A percentile compares a stretch with the other conserved stretches of the same genome.
Conservation (phyloP, 1,140 invertebrate genomes). For the Vanessa tameamea region DNA sequence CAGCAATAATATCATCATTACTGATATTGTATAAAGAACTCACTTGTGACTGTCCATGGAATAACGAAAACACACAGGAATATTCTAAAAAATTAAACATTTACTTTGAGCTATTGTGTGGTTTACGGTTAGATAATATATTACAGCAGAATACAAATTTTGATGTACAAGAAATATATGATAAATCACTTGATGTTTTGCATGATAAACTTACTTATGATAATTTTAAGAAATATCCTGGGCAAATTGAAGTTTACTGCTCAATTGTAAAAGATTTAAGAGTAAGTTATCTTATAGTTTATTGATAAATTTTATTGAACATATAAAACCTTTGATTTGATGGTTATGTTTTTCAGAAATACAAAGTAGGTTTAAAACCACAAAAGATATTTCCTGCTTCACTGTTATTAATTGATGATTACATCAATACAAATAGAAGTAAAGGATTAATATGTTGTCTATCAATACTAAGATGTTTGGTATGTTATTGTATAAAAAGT, state of each 20-base stretch:
- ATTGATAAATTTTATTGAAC: not conserved
- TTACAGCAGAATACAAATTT: slow-evolving; percentile 46
- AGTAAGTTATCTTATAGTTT: slow-evolving; percentile 37
- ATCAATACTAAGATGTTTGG: slow-evolving; percentile 53
- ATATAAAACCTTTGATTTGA: not conserved
- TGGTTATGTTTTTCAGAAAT: slow-evolving; percentile 51
- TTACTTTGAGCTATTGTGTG: slow-evolving; percentile 48
- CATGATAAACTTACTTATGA: slow-evolving; percentile 55
- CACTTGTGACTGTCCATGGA: slow-evolving; percentile 49
- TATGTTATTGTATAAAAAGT: slow-evolving; percentile 37
- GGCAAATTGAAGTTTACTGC: slow-evolving; percentile 61
- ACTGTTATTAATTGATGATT: slow-evolving; percentile 63
- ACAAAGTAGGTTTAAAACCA: slow-evolving; percentile 48
- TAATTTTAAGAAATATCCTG: slow-evolving; percentile 62
- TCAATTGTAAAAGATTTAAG: slow-evolving; percentile 48
- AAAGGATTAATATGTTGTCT: slow-evolving; percentile 60
- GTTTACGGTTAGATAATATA: slow-evolving; percentile 44
- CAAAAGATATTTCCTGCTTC: slow-evolving; percentile 51
- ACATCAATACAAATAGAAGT: slow-evolving; percentile 50
- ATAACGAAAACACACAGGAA: slow-evolving; percentile 43
- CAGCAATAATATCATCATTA: slow-evolving; percentile 43
- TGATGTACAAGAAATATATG: slow-evolving; percentile 56
- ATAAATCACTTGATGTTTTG: slow-evolving; percentile 53
- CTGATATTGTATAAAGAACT: slow-evolving; percentile 59
- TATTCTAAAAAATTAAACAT: slow-evolving; percentile 50